Base-by-base conservation (phyloP, 2,113 vertebrate genomes). In the Hydropotes inermis region DNA sequence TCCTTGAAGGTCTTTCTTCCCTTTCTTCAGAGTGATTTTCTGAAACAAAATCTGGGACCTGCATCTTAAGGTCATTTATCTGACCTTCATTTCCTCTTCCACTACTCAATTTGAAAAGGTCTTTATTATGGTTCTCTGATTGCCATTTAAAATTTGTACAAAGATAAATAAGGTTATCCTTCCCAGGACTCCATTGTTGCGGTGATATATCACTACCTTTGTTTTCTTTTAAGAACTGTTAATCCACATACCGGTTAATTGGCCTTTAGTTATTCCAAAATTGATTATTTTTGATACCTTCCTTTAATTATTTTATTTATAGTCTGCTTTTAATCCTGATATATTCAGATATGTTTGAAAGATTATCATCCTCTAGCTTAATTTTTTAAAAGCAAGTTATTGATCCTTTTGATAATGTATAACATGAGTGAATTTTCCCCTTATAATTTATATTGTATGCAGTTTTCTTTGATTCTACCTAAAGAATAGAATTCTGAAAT, bases 71-170 rank as follows among this genome's bases (percentile, higher is more conserved):
- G 15, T 47, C 39, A 36, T 87, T 89, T n/a, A 19, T 57, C 36
- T 94, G 76, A 91, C 58, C 6, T 87, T 95, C n/a, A 81, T 96
- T 97, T 97, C 27, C 25, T 64, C n/a, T 93, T 91, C 30, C 9
- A 36, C 91, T 85, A 88, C n/a, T 67, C 28, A 55, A 3, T 23
- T 94, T 60, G 57, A 92, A 82, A 90, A 86, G 10, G 17, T 79
- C 54, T 94, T 97, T 39, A 28, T 64, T 91, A 15, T 78, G 10
- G 28, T 87, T 96, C 45, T 87, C n/a, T 94, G 76, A 57, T 91
- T 87, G 50, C 30, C 45, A 84, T 85, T 95, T 89, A 33, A 92
- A 97, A 60, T 88, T 27, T 86, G 13, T 64, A 7, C 28, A 67
- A 67, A 93, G 12, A 85, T 81, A 57, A 84, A 47, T 94, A 89